These are phyloP conservation scores for Epinephelus lanceolatus DNA, from an alignment of 2,113 vertebrate species.

Conservation along the genomic window DNA sequence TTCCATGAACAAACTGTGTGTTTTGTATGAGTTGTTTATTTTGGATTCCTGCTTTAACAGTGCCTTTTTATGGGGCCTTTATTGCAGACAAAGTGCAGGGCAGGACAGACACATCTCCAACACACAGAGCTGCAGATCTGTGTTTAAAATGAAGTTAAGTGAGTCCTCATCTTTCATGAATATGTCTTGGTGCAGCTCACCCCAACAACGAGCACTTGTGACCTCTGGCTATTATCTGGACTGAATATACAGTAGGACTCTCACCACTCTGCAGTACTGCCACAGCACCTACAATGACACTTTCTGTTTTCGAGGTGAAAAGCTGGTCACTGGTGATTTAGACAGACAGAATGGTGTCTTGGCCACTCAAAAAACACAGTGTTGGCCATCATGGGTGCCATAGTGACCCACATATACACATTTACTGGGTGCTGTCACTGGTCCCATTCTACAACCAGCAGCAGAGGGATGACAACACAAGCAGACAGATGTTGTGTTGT, in stretches of 20 bases:
- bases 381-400: constrained; percentile 31
- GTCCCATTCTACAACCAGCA: constrained; percentile 7
- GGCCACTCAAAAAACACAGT: constrained; percentile 19
- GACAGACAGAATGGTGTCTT: constrained; percentile 39
- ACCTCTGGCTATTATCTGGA: constrained; percentile 36
- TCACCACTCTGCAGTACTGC: constrained; percentile 9
- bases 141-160: background rate
- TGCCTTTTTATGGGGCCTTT: background rate
- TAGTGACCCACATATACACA: constrained; percentile 43
- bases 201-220: constrained; percentile 21
- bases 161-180: background rate
- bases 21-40: background rate
- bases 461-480: background rate
- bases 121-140: background rate
- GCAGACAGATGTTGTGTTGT: background rate
- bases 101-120: background rate
- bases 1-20: background rate
- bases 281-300: constrained; percentile 55
- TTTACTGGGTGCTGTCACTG: constrained; percentile 1
- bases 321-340: constrained; percentile 28
- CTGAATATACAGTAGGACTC: constrained; percentile 14
- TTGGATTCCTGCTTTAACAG: background rate
- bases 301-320: constrained; percentile 56
- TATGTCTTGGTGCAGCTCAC: constrained; percentile 4
- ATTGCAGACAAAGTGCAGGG: background rate